Percentiles rank a stretch among this genome's conserved stretches.
phyloP scores from a whole-genome alignment of 2,888 invertebrate genomes.

The Drosophila percnosoma region DNA sequence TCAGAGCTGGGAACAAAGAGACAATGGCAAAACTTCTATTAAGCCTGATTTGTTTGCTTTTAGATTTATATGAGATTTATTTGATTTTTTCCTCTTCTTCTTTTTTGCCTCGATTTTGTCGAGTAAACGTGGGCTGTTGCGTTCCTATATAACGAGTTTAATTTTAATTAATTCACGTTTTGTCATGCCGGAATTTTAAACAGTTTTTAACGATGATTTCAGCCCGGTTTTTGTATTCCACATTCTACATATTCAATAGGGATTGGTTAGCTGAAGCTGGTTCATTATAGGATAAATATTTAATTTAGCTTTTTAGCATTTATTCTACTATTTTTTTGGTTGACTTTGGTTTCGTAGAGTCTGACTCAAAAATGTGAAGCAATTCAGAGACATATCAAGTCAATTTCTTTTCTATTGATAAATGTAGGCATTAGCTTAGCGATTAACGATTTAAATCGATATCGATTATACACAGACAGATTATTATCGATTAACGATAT shows the following conservation, averaged over 20 bases:
- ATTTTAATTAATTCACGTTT: background rate
- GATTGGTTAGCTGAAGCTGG: background rate
- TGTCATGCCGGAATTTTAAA: background rate
- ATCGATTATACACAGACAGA: background rate
- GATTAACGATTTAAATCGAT: background rate
- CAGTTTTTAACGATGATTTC: constrained; percentile 1
- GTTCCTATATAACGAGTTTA: background rate
- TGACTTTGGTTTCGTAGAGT: background rate
- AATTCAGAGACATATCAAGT: background rate
- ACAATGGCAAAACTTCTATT: constrained; percentile 35
- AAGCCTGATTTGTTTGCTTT: constrained; percentile 34
- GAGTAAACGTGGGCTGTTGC: constrained; percentile 6
- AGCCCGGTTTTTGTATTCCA: too few relatives aligned
- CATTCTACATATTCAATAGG: background rate
- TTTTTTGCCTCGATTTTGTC: background rate
- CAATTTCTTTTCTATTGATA: background rate
- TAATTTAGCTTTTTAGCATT: background rate
- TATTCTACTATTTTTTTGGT: background rate
- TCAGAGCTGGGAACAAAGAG: constrained; percentile 33
- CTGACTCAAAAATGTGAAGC: background rate
- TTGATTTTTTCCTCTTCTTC: background rate
- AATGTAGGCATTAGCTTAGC: background rate
- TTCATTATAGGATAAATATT: background rate
- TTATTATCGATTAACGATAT: background rate
- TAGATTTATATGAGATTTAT: constrained; percentile 6